Base-by-base conservation (phyloP, 2,797 vertebrate genomes). In the Sebastes ruberrimus region DNA sequence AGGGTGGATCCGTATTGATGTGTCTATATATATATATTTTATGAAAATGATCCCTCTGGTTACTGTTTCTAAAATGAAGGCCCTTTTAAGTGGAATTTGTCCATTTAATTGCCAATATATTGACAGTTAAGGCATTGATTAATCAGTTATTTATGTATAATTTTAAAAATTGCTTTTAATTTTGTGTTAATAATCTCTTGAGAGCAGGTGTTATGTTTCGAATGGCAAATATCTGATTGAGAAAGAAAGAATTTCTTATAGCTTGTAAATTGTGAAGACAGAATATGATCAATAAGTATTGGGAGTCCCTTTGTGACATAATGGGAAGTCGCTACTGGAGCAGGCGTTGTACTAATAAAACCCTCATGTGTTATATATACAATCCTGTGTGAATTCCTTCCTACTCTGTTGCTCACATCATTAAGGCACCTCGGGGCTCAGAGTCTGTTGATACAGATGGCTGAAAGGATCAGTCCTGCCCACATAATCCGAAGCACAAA, bases 381-480 rank as follows among this genome's bases (percentile, higher is more conserved):
- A 42, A 16, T 67, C 30, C 32, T 71, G 22, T 55, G 59, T 52
- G 59, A 56, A 38, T 53, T 65, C 35, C 20, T 56, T 32, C 27
- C 20, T 35, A 28, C 66, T 52, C 20, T 46, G 49, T 9, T 25
- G n/a, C 61, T 23, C 27, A 33, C 53, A 32, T 71, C 38, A 42
- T 10, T 8, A 53, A 70, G 35, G 23, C 55, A 33, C 27, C 67
- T 73, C 55, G 22, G 64, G 56, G 11, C 56, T 52, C 55, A 49
- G n/a, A 25, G 27, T 4, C 16, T 63, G 77, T 71, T 66, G 63
- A 67, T 38, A 6, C 73, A 82, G 81, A 55, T 74, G 75, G 30
- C 4, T 57, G 52, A 64, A 67, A 33, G 60, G 16, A 64, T 8
- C 30, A 10, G 56, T 33, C 59, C 56, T 65, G 61, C 10, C 13